Conservation (phyloP, 2,888 invertebrate species). For the Monoplex corrugatus region DNA sequence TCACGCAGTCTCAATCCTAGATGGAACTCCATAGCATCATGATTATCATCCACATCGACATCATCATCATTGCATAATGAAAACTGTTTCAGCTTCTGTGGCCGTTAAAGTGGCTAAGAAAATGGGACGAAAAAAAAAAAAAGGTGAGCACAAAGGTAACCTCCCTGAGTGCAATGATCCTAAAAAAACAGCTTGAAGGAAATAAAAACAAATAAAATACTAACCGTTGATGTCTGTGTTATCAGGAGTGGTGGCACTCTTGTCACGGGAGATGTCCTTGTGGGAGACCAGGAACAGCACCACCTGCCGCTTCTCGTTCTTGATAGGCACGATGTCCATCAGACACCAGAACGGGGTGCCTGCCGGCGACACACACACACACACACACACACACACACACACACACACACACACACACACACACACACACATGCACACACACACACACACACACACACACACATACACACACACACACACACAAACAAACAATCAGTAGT, state of each 20-base stretch:
- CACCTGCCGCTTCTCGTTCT: slow-evolving; percentile 98
- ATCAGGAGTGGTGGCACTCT: slow-evolving; percentile 50
- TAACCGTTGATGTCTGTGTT: slow-evolving; percentile 56
- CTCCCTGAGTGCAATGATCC: no score
- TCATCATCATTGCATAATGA: no score
- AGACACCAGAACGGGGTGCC: slow-evolving; percentile 97
- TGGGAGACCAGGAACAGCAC: slow-evolving; percentile 97
- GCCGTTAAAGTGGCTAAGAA: no score
- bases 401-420: background rate
- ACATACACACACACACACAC: background rate
- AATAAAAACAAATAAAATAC: background rate
- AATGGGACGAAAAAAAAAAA: no score
- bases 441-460: background rate
- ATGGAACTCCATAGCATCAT: no score
- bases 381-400: slow-evolving; percentile 4
- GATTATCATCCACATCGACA: no score
- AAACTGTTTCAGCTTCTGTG: no score
- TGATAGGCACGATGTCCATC: slow-evolving; percentile 98
- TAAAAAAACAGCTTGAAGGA: no score
- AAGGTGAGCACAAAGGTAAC: no score
- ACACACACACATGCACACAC: background rate
- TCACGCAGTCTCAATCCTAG: no score
- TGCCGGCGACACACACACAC: slow-evolving; percentile 83
- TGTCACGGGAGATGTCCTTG: slow-evolving; percentile 93
- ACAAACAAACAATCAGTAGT: no score